Conservation (phyloP, 2,888 invertebrate species). For the Leptarthrus brevirostris region DNA sequence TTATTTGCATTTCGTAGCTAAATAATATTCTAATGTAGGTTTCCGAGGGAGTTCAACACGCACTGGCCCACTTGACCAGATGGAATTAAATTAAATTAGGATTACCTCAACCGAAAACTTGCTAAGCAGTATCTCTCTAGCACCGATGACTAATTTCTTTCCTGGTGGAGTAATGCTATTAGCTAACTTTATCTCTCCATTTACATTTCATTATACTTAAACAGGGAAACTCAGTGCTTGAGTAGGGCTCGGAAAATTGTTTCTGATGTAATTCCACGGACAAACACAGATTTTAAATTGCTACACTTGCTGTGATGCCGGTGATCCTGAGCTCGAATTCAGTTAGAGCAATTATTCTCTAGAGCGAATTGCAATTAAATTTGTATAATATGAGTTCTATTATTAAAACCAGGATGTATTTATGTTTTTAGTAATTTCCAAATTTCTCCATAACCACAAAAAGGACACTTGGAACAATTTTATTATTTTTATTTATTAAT, state of each 20-base stretch:
- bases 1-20: slow-evolving; percentile 20
- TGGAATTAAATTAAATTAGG: slow-evolving; percentile 22
- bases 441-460: too few relatives aligned
- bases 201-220: neutral
- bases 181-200: neutral
- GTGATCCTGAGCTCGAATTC: too few relatives aligned
- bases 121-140: neutral
- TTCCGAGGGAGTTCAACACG: slow-evolving; percentile 18
- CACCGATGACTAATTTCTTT: slow-evolving; percentile 1
- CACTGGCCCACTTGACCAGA: neutral
- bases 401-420: too few relatives aligned
- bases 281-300: neutral
- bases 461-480: too few relatives aligned
- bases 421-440: too few relatives aligned
- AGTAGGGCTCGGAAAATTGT: slow-evolving; percentile 7
- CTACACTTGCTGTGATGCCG: too few relatives aligned
- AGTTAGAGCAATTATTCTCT: too few relatives aligned
- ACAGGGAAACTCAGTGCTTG: neutral
- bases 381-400: too few relatives aligned
- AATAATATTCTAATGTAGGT: neutral
- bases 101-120: slow-evolving; percentile 21
- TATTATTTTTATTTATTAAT: too few relatives aligned
- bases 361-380: too few relatives aligned
- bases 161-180: slow-evolving; percentile 3
- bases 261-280: slow-evolving; percentile 3